Evolutionary conservation across 92 coral and sea anemone genomes (phyloP), one percentile per base, ranked within the genome.

Genomic region (Porites lobata): DNA sequence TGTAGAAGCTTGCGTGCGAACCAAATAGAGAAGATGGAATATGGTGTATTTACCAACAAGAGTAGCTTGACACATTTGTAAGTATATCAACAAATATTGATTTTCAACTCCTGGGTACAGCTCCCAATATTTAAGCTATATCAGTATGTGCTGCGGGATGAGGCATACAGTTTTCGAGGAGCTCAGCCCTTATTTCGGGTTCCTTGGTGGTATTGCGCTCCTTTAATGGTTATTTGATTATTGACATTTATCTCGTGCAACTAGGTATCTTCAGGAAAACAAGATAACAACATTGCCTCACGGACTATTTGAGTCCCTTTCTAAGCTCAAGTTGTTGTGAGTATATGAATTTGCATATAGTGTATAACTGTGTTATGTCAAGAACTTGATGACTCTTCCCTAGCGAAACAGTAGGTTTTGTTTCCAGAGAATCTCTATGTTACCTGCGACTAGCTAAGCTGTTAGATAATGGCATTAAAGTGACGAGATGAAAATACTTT

Each of bases 61-160:
- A 78, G 72, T 47, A 78, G 43, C 72, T 63, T 78, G 66, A 78
- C 83, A 2, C 61, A 78, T 65, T n/a, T 78, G 83, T 78, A 18
- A 78, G 83, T 78, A 64, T 65, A 38, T 7, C 6, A 11, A 2
- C 22, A 4, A 67, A 11, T 67, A 9, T 67, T 24, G 11, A 7
- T 66, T 66, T 22, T 66, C 38, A 20, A 66, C 10, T 10, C 9
- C 9, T 1, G 17, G 63, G 63, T 10, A n/a, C 4, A 9, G n/a
- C 21, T 65, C 21, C 21, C 9, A n/a, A 0, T 1, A n/a, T 19
- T 19, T 65, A 22, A 15, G 10, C 3, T 26, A 6, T 65, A n/a
- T 9, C 21, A n/a, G 21, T 65, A 19, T 20, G 22, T 65, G n/a
- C 7, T 57, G 12, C 63, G 17, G 63, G 63, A 10, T 10, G 63